Evolutionary conservation across 2,888 invertebrate species (phyloP).

Genomic region (Chymomyza amoena): DNA sequence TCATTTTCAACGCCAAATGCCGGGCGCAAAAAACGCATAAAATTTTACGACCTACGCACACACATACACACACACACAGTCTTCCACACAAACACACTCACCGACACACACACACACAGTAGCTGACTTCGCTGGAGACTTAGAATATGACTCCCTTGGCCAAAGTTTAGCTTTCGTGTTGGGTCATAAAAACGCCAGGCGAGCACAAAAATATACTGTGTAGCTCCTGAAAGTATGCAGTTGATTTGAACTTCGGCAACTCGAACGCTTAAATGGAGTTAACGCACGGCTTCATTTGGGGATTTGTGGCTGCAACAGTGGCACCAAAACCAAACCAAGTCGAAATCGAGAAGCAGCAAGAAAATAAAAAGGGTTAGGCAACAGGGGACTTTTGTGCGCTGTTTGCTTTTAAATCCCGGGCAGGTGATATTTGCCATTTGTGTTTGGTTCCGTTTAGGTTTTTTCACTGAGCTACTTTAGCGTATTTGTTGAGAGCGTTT

Average conservation of each 20-base stretch:
- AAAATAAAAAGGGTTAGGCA: conserved; percentile 42
- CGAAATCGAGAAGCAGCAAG: not conserved
- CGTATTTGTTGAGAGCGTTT: conserved; percentile 39
- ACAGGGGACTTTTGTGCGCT: conserved; percentile 7
- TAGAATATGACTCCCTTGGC: conserved; percentile 57
- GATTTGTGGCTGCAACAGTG: conserved; percentile 43
- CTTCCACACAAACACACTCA: not conserved
- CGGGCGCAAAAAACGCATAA: conserved; percentile 68
- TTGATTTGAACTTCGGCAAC: conserved; percentile 56
- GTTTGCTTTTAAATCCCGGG: conserved; percentile 24
- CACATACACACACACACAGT: conserved; percentile 8
- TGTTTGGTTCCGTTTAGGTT: not conserved
- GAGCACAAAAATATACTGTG: not conserved
- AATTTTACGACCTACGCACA: conserved; percentile 62
- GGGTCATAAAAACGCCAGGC: conserved; percentile 53
- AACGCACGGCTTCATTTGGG: conserved; percentile 24
- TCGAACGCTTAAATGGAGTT: conserved; percentile 62
- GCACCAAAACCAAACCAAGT: not conserved
- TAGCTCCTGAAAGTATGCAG: conserved; percentile 44
- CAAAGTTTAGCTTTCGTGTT: conserved; percentile 70
- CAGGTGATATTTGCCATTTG: conserved; percentile 54
- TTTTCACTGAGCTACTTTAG: conserved; percentile 17
- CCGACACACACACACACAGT: conserved; percentile 24
- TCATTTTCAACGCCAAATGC: conserved; percentile 59
- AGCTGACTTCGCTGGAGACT: conserved; percentile 15